Base-by-base conservation (phyloP, 2,888 invertebrate species). In the Caenorhabditis becei region DNA sequence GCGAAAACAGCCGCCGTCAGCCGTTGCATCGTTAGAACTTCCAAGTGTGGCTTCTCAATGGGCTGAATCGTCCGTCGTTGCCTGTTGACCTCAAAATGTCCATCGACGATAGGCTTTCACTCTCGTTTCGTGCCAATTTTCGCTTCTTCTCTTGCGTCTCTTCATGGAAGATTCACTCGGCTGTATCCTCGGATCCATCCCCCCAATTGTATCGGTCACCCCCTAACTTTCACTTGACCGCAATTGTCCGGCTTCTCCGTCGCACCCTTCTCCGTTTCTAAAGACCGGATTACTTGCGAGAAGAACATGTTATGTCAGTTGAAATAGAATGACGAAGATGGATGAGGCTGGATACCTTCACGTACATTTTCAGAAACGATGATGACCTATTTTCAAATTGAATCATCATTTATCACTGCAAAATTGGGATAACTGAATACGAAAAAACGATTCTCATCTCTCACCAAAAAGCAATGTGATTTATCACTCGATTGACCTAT, bases 11-110 rank as follows among this genome's bases (percentile, higher is more conserved):
- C 70, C 74, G 63, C 67, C 61, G 65, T 56, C 72, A 80, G 61
- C 65, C 66, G 78, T 66, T 71, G 78, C 71, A 71, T 78, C 78
- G 71, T 71, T 78, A 59, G 66, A 71, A 71, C 65, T 65, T 65
- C 78, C 78, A 78, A 78, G 71, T 78, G 78, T 71, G 78, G 78
- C 78, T 78, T 78, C 71, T 65, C 65, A 78, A 67, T 77, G 77
- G 77, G 51, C 65, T 66, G 63, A 54, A 78, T 71, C 65, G 59
- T 65, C 71, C 63, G 77, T 24, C 59, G 62, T 35, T 67, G 58
- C 35, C 41, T 53, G 78, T 71, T 78, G 78, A 78, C 78, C 78
- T 78, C 78, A 78, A 78, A 78, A 51, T 71, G 78, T 71, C 66
- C 70, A 71, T 51, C 78, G 53, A 59, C 78, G 70, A 66, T 61